Evolutionary conservation across 37 sponge, comb jelly and placozoan species (phyloP), one percentile per base, ranked within the genome.

Genomic region (Dysidea cf. avara): DNA sequence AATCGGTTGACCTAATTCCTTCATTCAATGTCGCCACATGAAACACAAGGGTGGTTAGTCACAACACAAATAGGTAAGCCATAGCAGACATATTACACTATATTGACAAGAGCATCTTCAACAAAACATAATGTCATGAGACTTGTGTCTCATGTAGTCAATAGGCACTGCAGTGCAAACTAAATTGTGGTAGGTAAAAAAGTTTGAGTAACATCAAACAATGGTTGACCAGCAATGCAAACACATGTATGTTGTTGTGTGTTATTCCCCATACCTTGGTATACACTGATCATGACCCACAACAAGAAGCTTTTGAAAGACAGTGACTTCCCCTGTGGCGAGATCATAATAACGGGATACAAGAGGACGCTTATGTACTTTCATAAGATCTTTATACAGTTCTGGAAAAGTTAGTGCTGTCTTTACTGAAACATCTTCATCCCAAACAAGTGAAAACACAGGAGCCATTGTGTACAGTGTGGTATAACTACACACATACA

Each of bases 391-490:
- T 54, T 89, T 88, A 53, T 96, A 96, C 53, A 96, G 87, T 76
- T 96, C 96, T 26, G 96, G 96, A 59, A 87, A 96, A 53, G 70
- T 81, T 73, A 96, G 78, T 0, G 92, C 88, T 56, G 84, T 83
- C 53, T 96, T 87, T 2, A 86, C 64, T 26, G 90, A 82, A 21
- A 96, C 96, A 54, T 96, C 96, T 33, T 87, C 94, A 65, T 96
- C 96, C 69, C 92, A 76, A 0, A 92, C 96, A 28, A 96, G 65
- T 1, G 94, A 88, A 67, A 92, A 92, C 52, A 92, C 96, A 16
- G 96, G 96, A 52, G 82, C 82, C 96, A 96, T 96, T 57, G 96
- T 96, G 70, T 92, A 96, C 47, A 96, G 28, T 24, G 96, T 87
- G 34, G 90, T 56, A 73, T 92, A 96, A 2, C 96, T 90, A 65